Evolutionary conservation across 2,113 vertebrate genomes (phyloP), one percentile per base, ranked within the genome.

Genomic region (Bos javanicus): DNA sequence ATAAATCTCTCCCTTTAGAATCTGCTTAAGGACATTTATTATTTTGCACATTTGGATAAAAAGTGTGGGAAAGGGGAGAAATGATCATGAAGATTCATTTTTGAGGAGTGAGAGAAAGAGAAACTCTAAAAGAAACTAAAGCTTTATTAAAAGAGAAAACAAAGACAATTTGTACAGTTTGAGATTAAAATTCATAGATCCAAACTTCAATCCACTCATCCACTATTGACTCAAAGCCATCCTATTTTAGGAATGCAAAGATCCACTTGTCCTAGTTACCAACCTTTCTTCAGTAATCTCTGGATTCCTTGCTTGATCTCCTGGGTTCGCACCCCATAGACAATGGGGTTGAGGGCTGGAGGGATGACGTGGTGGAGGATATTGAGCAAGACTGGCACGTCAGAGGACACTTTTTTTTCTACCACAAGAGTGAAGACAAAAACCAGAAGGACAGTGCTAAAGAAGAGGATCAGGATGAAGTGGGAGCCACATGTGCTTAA

Each of bases 361-460:
- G 46, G 67, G n/a, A 71, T 71, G 67, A 71, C 10, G 0, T 97
- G 96, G 57, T 98, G 97, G 17, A 98, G 86, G 59, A 98, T 60
- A 48, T 97, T 98, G 56, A 98, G 97, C 54, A 97, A 50, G 15
- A 98, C 4, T 0, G 94, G 97, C 12, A 97, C 89, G 5, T 71
- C 33, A 13, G 94, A 36, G 17, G 96, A 83, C 6, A 97, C 86
- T 3, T 67, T 97, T 54, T 59, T 96, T 5, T 94, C 97, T 1
- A 33, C 57, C 57, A 96, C 71, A 21, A 96, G 88, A 1, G 96
- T 97, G 50, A 98, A 80, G 21, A 98, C 59, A 2, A 98, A 93
- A 76, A 97, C 97, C 50, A 97, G 96, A 46, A 98, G 95, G 26
- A 97, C 86, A 30, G 97, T 96, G 89, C 94, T 98, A 13, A 81